phyloP scores from a whole-genome alignment of 2,888 invertebrate species.

The Deilephila porcellus region DNA sequence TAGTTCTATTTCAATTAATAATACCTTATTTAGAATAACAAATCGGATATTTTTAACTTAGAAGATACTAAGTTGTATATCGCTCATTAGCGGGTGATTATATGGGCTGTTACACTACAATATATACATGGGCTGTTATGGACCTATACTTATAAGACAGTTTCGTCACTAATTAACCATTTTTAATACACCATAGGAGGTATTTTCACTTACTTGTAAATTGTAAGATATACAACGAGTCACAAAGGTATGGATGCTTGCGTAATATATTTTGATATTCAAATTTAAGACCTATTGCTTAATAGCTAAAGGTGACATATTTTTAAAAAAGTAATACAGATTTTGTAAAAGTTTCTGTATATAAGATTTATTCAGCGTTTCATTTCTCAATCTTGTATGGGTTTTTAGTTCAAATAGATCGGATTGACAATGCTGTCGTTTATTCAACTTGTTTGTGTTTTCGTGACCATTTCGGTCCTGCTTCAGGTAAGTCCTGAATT shows the following conservation, averaged over 20 bases:
- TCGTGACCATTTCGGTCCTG: background rate
- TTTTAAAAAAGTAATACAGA: background rate
- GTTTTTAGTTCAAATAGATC: background rate
- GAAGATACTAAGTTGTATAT: no score
- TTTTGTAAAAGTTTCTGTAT: slow-evolving; percentile 5
- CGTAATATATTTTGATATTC: background rate
- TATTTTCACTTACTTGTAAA: slow-evolving; percentile 9
- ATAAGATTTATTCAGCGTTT: background rate
- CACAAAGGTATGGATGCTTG: background rate
- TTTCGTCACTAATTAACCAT: no score
- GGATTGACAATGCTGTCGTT: background rate
- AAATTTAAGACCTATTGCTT: background rate
- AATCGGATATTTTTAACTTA: no score
- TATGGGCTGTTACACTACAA: no score
- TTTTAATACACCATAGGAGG: background rate
- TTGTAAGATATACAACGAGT: background rate
- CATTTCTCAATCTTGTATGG: background rate
- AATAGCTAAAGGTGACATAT: background rate
- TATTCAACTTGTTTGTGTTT: background rate
- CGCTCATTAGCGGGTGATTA: no score
- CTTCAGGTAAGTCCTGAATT: slow-evolving; percentile 41
- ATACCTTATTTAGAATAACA: no score
- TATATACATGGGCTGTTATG: no score
- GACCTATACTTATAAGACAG: no score
- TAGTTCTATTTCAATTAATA: no score